Percentiles rank a stretch among this genome's conserved stretches.
These are phyloP conservation scores for Bambusicola thoracicus DNA, from an alignment of 2,113 vertebrate species.

Conservation along the genomic window DNA sequence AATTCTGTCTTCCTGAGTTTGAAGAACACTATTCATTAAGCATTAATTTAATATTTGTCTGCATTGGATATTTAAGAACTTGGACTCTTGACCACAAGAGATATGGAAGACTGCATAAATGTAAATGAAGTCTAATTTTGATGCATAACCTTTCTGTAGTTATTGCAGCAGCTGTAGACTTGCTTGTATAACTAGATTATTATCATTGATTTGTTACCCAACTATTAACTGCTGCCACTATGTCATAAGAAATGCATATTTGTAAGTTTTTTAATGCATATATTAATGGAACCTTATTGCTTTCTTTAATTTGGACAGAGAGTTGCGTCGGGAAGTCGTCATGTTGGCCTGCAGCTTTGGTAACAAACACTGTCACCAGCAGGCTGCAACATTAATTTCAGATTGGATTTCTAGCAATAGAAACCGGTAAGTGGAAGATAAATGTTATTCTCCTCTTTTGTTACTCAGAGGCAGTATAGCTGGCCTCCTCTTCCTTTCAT, in stretches of 20 bases:
- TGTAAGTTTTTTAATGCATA: background rate
- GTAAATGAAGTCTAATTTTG: conserved; percentile 14
- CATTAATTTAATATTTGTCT: conserved; percentile 28
- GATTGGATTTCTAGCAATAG: conserved; percentile 99
- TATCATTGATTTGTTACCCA: background rate
- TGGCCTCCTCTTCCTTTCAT: background rate
- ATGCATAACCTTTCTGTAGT: background rate
- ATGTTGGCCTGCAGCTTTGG: conserved; percentile 97
- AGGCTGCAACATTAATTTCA: conserved; percentile 92
- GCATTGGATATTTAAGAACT: background rate
- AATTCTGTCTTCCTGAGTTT: background rate
- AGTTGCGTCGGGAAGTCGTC: conserved; percentile 92
- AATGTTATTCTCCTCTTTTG: background rate
- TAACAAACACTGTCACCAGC: conserved; percentile 96
- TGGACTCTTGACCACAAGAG: background rate
- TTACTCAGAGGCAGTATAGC: background rate
- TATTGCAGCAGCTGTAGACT: background rate
- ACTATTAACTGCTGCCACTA: background rate
- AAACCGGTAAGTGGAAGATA: conserved; percentile 83
- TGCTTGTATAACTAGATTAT: background rate
- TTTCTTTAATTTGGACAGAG: conserved; percentile 76
- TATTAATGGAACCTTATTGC: background rate
- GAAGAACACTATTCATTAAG: conserved; percentile 16
- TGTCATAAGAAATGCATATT: background rate
- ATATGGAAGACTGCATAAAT: background rate